These are phyloP conservation scores for Chrysolina americana DNA, from an alignment of 2,888 invertebrate species.

Conservation along the genomic window DNA sequence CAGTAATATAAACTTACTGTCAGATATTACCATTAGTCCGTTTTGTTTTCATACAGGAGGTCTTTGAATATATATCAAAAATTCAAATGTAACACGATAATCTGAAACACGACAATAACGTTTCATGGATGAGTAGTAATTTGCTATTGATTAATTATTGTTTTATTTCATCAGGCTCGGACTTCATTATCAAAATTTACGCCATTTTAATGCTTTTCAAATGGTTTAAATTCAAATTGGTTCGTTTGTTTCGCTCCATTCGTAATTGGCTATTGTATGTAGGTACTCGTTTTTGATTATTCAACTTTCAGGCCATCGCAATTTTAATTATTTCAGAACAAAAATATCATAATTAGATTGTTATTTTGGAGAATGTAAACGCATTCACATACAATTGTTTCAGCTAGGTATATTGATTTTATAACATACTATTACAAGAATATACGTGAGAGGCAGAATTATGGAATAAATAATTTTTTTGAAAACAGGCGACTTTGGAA, in stretches of 20 bases:
- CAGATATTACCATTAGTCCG: slow-evolving; percentile 9
- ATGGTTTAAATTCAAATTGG: slow-evolving; percentile 2
- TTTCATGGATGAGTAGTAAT: slow-evolving; percentile 9
- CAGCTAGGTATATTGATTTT: too few relatives aligned
- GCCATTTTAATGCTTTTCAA: slow-evolving; percentile 11
- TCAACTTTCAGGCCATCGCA: not conserved
- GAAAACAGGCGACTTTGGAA: too few relatives aligned
- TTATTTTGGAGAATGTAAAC: too few relatives aligned
- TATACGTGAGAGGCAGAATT: too few relatives aligned
- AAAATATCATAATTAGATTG: too few relatives aligned
- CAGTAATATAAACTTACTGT: slow-evolving; percentile 4
- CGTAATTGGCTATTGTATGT: not conserved
- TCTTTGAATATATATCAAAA: slow-evolving; percentile 2
- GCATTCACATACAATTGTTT: too few relatives aligned
- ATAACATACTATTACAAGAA: too few relatives aligned
- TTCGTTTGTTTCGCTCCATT: slow-evolving; percentile 1
- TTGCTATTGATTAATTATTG: slow-evolving; percentile 10
- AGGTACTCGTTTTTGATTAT: not conserved
- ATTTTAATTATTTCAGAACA: too few relatives aligned
- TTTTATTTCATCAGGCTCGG: slow-evolving; percentile 3
- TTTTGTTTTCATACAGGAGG: slow-evolving; percentile 1
- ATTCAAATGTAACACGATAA: not conserved
- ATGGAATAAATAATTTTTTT: too few relatives aligned
- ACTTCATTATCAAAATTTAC: slow-evolving; percentile 17
- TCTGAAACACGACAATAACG: slow-evolving; percentile 7